Evolutionary conservation across 2,113 vertebrate genomes (phyloP), one percentile per base, ranked within the genome.

Genomic region (Ochotona princeps): DNA sequence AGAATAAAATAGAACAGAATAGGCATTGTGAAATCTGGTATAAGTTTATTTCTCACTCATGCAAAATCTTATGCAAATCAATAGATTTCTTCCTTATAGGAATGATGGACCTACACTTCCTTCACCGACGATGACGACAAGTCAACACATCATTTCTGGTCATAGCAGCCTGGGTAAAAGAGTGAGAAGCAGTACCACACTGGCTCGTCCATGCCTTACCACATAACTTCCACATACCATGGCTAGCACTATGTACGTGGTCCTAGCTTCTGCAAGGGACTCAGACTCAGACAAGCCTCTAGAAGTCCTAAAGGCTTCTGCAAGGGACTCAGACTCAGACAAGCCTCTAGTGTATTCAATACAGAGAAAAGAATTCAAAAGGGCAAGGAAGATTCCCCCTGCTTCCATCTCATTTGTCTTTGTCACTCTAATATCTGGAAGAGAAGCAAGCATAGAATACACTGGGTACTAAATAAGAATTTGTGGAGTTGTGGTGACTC

Each of bases 11-110:
- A 49, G 14, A 57, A 84, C 11, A 73, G 17, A 57, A 57, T 47
- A 35, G 35, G 72, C 51, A 92, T 28, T 89, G n/a, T 90, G 61
- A 74, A 35, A 78, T 94, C 65, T 78, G 60, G 25, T 51, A 69
- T 3, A 82, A 47, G 8, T 25, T 47, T 32, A 47, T 79, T 79
- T 63, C 63, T 88, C 61, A 30, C 14, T 61, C 73, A 23, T 74
- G 25, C 21, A 67, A 95, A 89, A 69, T 63, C 60, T 79, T 60
- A n/a, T 28, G 5, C 21, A 83, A 78, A 21, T 83, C 23, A 7
- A 38, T 9, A 91, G 57, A 73, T 65, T 66, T 61, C 25, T 23
- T 89, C 63, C 32, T 51, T 73, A 78, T 87, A 38, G 28, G 21
- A 60, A 47, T 44, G 73, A 51, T 7, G 18, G n/a, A 4, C 25